These are phyloP conservation scores for Vanessa cardui DNA, from an alignment of 2,888 invertebrate genomes.

Conservation along the genomic window DNA sequence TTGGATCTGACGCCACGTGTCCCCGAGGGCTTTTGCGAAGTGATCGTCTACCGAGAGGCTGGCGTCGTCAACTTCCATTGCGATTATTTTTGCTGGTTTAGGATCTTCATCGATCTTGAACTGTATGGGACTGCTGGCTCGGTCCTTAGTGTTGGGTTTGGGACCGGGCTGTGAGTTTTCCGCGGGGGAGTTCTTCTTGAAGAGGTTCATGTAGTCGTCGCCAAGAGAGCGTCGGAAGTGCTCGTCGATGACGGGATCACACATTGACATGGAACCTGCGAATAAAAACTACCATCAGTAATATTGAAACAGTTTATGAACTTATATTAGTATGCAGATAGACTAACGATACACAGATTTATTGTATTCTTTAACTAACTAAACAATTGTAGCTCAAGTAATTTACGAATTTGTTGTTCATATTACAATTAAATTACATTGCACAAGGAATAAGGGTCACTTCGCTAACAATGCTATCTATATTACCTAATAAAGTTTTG, in stretches of 20 bases:
- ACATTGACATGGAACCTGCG: slow-evolving; percentile 87
- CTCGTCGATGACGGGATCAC: slow-evolving; percentile 96
- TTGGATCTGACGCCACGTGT: slow-evolving; percentile 91
- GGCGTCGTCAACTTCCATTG: slow-evolving; percentile 83
- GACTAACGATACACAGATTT: no score
- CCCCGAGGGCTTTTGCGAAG: slow-evolving; percentile 94
- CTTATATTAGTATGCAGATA: no score
- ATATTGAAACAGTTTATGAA: no score
- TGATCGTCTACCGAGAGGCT: slow-evolving; percentile 92
- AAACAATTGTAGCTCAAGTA: no score
- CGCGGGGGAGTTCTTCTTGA: slow-evolving; percentile 78
- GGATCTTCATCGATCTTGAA: slow-evolving; percentile 68
- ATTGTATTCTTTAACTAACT: no score
- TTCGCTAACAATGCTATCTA: no score
- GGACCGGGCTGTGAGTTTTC: slow-evolving; percentile 58
- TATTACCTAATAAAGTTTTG: no score
- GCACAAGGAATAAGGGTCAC: no score
- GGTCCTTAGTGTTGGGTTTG: slow-evolving; percentile 75
- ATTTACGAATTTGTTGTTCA: no score
- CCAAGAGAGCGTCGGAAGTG: slow-evolving; percentile 97
- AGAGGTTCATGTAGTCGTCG: slow-evolving; percentile 88
- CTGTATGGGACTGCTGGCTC: slow-evolving; percentile 77
- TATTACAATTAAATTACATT: no score
- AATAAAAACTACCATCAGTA: neutral
- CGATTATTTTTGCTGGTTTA: slow-evolving; percentile 72